Conservation (phyloP, 2,888 invertebrate species). For the Gari tellinella region DNA sequence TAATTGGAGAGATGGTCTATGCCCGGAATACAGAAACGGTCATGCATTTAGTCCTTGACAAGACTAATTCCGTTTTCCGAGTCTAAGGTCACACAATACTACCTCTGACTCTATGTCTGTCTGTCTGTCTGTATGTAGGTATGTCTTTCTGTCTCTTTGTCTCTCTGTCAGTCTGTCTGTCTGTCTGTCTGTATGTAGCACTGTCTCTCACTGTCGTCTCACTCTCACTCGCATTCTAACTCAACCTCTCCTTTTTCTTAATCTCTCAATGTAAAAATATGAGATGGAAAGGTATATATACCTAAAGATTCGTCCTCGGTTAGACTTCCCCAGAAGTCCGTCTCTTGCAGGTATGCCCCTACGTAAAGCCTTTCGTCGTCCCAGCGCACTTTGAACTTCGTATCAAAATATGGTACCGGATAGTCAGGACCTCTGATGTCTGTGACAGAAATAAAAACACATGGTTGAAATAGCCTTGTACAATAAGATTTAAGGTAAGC, state of each 20-base stretch:
- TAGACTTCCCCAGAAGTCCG: slow-evolving; percentile 53
- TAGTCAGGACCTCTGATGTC: slow-evolving; percentile 52
- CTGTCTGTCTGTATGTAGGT: background rate
- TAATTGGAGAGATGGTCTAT: no score
- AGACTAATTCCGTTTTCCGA: no score
- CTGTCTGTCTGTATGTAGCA: background rate
- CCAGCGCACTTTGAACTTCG: slow-evolving; percentile 55
- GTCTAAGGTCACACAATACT: no score
- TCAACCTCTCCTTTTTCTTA: background rate
- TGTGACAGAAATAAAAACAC: no score
- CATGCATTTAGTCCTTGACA: no score
- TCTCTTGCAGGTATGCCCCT: slow-evolving; percentile 51
- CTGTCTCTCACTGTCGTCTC: background rate
- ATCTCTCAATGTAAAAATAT: background rate
- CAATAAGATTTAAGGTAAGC: no score
- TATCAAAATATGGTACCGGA: slow-evolving; percentile 50
- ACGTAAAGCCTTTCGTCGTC: slow-evolving; percentile 49
- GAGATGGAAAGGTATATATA: background rate
- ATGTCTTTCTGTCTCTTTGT: background rate
- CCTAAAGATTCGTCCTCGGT: slow-evolving; percentile 31
- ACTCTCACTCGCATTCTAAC: background rate
- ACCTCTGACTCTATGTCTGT: background rate
- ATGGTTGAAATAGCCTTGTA: no score
- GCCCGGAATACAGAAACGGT: no score
- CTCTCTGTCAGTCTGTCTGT: background rate